Percentiles rank a stretch among this genome's conserved stretches.
These are phyloP conservation scores for Rhea americana DNA, from an alignment of 2,113 vertebrate species.

Conservation along the genomic window DNA sequence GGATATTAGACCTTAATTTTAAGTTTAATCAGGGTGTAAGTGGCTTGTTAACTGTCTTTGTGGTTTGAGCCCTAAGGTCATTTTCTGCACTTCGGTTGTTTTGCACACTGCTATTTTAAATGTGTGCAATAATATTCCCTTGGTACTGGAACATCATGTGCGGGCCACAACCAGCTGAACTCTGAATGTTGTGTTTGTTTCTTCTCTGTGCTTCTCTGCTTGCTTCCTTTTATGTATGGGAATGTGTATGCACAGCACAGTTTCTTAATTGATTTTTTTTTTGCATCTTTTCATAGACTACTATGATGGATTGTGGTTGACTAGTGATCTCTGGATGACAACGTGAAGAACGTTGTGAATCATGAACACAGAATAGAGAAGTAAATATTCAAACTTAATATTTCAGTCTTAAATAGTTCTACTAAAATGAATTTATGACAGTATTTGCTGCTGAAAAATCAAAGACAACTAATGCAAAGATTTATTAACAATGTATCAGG, in stretches of 20 bases:
- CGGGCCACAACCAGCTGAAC: neutral
- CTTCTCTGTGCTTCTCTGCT: neutral
- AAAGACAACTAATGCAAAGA: neutral
- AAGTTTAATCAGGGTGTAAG: neutral
- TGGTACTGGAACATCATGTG: neutral
- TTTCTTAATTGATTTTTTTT: constrained; percentile 6
- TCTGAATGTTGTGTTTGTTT: neutral
- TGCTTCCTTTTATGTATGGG: neutral
- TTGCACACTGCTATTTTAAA: neutral
- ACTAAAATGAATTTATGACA: neutral
- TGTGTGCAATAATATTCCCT: neutral
- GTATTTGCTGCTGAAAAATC: neutral
- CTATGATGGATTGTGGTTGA: neutral
- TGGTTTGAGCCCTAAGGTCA: neutral
- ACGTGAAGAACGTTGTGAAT: neutral
- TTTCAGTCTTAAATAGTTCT: neutral
- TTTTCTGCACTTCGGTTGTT: neutral
- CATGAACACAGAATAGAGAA: neutral
- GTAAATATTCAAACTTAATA: neutral
- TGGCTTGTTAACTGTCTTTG: neutral
- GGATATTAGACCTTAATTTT: neutral
- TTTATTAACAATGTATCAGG: neutral
- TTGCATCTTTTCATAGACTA: neutral
- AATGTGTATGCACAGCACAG: neutral
- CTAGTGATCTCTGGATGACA: neutral